phyloP scores from a whole-genome alignment of 1,140 invertebrate genomes.

The Steinernema khuongi region DNA sequence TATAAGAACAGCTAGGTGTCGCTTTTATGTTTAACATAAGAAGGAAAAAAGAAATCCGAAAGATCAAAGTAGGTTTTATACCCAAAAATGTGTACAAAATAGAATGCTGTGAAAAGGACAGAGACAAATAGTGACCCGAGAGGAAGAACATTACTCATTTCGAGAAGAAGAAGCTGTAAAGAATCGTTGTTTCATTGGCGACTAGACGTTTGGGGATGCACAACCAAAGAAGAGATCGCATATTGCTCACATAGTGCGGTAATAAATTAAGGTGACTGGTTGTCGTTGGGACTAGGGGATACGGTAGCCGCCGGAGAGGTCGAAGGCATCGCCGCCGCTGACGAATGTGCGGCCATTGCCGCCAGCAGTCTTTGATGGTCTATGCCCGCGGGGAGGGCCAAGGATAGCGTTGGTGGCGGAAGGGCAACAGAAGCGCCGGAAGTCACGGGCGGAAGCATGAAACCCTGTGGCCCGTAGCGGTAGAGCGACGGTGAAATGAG shows the following conservation, averaged over 20 bases:
- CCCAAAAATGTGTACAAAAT: too few relatives aligned
- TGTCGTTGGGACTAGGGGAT: neutral
- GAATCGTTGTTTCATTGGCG: neutral
- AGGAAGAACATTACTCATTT: neutral
- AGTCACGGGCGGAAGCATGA: slow-evolving; percentile 4
- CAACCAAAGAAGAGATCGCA: neutral
- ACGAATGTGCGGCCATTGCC: slow-evolving; percentile 19
- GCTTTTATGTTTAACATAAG: too few relatives aligned
- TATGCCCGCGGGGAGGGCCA: neutral
- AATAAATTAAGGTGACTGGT: neutral
- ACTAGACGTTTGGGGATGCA: neutral
- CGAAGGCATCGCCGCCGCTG: neutral
- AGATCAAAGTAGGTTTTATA: too few relatives aligned
- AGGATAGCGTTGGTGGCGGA: neutral
- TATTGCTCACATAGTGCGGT: neutral
- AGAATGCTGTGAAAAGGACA: too few relatives aligned
- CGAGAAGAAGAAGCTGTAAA: neutral
- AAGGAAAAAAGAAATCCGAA: too few relatives aligned
- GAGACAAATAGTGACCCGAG: too few relatives aligned
- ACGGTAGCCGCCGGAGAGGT: neutral
- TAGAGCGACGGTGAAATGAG: neutral
- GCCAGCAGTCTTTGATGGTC: slow-evolving; percentile 20
- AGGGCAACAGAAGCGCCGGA: neutral
- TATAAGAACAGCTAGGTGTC: too few relatives aligned
- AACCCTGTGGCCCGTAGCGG: neutral